phyloP scores from a whole-genome alignment of 2,113 vertebrate species.

The Lontra canadensis region DNA sequence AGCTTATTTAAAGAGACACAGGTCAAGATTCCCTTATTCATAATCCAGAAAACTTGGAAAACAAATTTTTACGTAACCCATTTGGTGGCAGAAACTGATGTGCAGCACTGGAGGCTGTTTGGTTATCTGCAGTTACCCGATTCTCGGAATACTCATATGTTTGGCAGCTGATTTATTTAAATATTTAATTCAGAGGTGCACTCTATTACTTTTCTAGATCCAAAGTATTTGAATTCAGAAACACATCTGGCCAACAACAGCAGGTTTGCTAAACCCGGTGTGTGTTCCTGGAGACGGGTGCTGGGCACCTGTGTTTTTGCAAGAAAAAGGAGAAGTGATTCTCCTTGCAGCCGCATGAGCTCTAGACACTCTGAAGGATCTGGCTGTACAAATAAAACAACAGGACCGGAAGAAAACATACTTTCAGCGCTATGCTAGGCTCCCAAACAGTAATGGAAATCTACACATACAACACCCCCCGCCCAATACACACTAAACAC shows the following conservation, averaged over 20 bases:
- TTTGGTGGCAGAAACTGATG: neutral
- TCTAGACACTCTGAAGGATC: neutral
- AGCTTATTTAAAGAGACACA: neutral
- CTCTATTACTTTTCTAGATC: neutral
- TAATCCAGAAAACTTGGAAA: slow-evolving; percentile 26
- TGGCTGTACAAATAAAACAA: neutral
- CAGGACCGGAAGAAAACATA: neutral
- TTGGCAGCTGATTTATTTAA: neutral
- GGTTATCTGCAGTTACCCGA: neutral
- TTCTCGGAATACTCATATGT: neutral
- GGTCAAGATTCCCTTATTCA: neutral
- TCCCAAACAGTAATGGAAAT: neutral
- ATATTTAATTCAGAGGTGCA: neutral
- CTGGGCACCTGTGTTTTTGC: neutral
- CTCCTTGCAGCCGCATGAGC: neutral
- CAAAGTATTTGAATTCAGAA: slow-evolving; percentile 36
- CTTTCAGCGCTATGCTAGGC: neutral
- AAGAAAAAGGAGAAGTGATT: neutral
- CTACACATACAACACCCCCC: neutral
- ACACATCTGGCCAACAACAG: neutral
- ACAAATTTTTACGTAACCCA: neutral
- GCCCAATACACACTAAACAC: neutral
- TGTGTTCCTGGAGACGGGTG: neutral
- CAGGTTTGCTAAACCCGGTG: neutral
- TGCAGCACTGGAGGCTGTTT: neutral